Evolutionary conservation across 1,140 invertebrate genomes (phyloP), one percentile per base, ranked within the genome.

Genomic region (Mylabris phalerata): DNA sequence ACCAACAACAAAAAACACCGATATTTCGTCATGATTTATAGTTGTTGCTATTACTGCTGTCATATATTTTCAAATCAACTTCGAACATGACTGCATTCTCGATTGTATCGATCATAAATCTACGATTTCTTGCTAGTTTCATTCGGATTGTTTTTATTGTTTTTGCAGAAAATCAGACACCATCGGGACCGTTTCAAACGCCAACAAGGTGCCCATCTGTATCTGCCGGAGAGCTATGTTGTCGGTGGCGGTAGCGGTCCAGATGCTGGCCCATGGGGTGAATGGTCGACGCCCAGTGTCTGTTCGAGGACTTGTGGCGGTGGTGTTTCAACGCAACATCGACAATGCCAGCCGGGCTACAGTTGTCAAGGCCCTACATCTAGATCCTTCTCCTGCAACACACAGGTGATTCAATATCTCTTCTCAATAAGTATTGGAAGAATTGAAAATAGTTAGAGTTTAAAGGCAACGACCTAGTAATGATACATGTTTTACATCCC

Each of bases 241-340:
- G 80, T 79, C 19, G 84, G 84, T 10, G 84, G 84, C 57, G 81
- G 79, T 7, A 61, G 65, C 60, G 56, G 54, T 72, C 66, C 59
- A 71, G 40, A 83, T 50, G 64, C 67, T 4, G 84, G 82, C 0
- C 80, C 79, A 57, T 92, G 89, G 89, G 79, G 82, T 1, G 80
- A 84, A 0, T 95, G 92, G 91, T 85, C 84, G 1, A 76, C 82
- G 25, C 82, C 85, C 3, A 84, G 83, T 27, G 79, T 84, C 24
- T 95, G 92, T 73, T 93, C 90, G 2, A 77, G 92, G 45, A 83
- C 88, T n/a, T 95, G 92, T 70, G 92, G 91, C 1, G 92, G 92
- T n/a, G 92, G 92, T 44, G 89, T 95, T 2, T 80, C 88, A 25
- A 84, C 79, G 64, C 87, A 90, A 71, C 83, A 80, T 32, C 80